Evolutionary conservation across 2,888 invertebrate genomes (phyloP), one percentile per base, ranked within the genome.

Genomic region (Catocala sponsa): DNA sequence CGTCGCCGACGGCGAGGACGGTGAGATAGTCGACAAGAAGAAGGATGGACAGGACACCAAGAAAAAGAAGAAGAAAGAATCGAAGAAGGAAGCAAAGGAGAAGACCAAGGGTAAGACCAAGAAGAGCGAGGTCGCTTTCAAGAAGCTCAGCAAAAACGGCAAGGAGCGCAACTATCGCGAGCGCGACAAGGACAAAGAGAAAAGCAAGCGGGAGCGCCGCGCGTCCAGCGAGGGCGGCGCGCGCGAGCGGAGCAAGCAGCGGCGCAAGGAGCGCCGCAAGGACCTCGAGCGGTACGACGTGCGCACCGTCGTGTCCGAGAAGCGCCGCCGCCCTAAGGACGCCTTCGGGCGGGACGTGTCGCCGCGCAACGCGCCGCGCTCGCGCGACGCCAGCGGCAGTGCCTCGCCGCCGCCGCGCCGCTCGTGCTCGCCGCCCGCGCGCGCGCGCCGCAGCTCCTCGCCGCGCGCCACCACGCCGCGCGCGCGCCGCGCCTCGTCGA

Each of bases 251-350:
- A 89, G 78, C 82, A 93, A 79, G 74, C 81, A 83, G 79, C 91
- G 83, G 83, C 92, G 86, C 78, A 93, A 82, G 75, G 94, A 89
- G 68, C 97, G 96, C 80, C 95, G 97, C 12, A 97, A 97, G 81
- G 98, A 98, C 80, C 90, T 98, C 54, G 97, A 97, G 78, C 95
- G 98, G 4, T 98, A 98, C 86, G 97, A 98, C 91, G 98, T 98
- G 9, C 95, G 98, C 46, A 96, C 97, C 66, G 92, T 98, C 43
- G 96, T 98, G 7, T 95, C 96, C 5, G 97, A 97, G 68, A 96
- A 96, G 75, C 95, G 96, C 0, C 91, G 95, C 62, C 93, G 95
- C 42, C 92, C 95, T 58, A 97, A 97, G 87, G 97, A 98, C 88
- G 96, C 97, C 55, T 98, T 97, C 89, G 98, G 98, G 0, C 94